These are phyloP conservation scores for Lycopodina hypogea DNA, from an alignment of 37 sponge, comb jelly and placozoan genomes.

Conservation along the genomic window DNA sequence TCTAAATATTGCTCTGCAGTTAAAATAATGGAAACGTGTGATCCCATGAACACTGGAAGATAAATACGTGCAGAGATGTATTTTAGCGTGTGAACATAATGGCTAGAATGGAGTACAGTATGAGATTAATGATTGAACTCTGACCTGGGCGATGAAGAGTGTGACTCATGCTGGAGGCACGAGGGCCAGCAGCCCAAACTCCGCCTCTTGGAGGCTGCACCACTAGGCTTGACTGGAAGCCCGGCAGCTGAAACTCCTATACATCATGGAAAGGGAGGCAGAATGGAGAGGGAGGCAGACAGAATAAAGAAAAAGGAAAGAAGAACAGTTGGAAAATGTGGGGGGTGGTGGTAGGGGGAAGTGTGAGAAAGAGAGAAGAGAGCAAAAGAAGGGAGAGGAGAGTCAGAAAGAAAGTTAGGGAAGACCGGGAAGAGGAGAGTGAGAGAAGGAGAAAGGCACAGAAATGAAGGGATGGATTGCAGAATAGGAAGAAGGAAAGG, in stretches of 20 bases:
- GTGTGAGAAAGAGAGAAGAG: not conserved
- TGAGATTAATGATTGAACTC: not conserved
- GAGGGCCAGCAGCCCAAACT: not conserved
- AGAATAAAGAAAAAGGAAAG: not conserved
- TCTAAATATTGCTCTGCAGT: conserved; percentile 45
- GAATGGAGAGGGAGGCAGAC: not conserved
- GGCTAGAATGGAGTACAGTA: no score
- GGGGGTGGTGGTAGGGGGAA: not conserved
- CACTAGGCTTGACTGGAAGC: conserved; percentile 23
- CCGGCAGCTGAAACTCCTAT: conserved; percentile 40
- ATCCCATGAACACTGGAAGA: no score
- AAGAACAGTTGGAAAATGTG: no score
- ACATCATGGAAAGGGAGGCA: not conserved
- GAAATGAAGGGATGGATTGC: conserved; percentile 31
- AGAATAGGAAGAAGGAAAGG: not conserved
- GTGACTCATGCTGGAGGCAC: not conserved
- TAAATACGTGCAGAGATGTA: no score
- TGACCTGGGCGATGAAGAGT: conserved; percentile 16
- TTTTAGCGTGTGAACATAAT: no score
- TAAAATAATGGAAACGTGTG: not conserved
- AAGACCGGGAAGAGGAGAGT: conserved; percentile 12
- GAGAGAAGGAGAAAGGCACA: conserved; percentile 35
- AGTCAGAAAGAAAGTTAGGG: no score
- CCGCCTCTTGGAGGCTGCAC: conserved; percentile 47
- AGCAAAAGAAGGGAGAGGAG: not conserved